These are phyloP conservation scores for Lycia hirtaria DNA, from an alignment of 2,888 invertebrate species.

Conservation along the genomic window DNA sequence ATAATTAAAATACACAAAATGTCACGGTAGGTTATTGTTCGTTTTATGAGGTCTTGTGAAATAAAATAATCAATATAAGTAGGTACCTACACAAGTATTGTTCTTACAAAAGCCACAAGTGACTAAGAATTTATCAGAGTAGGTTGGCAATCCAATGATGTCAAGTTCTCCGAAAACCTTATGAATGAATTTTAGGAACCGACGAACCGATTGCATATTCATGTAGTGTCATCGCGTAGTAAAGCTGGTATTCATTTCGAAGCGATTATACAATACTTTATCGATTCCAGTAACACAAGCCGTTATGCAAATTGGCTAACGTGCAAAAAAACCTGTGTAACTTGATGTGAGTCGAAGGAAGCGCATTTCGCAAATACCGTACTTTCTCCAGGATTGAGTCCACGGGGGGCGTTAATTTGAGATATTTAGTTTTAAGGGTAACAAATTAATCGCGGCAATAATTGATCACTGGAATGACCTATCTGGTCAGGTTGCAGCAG, in stretches of 20 bases:
- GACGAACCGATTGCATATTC: conserved; percentile 48
- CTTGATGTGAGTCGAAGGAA: conserved; percentile 47
- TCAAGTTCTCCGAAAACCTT: conserved; percentile 43
- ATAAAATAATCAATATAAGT: not conserved
- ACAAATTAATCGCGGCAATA: conserved; percentile 31
- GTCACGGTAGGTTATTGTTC: not conserved
- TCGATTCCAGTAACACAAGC: conserved; percentile 50
- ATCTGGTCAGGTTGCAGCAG: conserved; percentile 51
- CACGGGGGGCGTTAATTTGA: conserved; percentile 9
- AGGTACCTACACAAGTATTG: not conserved
- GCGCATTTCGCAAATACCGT: conserved; percentile 40
- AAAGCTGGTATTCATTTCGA: conserved; percentile 46
- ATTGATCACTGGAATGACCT: conserved; percentile 49
- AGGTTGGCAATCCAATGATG: conserved; percentile 20
- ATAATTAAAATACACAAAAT: not conserved
- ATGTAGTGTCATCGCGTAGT: conserved; percentile 44
- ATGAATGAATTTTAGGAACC: conserved; percentile 53
- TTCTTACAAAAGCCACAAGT: not conserved
- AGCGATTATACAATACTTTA: conserved; percentile 52
- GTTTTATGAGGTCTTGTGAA: not conserved
- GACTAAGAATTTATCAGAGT: conserved; percentile 11
- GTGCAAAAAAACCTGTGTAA: conserved; percentile 53
- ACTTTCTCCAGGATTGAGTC: conserved; percentile 45
- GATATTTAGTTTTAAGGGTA: conserved; percentile 23
- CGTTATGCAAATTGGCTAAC: conserved; percentile 60